Evolutionary conservation across 2,888 invertebrate species (phyloP), one percentile per base, ranked within the genome.

Genomic region (Drosophila hawaiiensis): DNA sequence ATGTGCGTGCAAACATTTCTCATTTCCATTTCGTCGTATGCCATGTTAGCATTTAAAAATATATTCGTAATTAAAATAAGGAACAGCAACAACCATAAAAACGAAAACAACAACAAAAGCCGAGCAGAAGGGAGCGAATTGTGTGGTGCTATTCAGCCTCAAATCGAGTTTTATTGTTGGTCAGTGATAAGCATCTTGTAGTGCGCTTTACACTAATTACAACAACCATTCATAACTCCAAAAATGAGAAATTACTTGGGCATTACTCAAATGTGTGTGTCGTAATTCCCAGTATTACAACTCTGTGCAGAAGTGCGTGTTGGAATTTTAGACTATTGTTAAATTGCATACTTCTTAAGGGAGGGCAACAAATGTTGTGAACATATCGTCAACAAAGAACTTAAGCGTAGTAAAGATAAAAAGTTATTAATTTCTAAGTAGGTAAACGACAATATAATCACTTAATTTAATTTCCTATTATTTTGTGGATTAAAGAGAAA

Each of bases 1-100:
- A 90, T 89, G 87, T 89, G 87, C 91, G 87, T 87, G 91, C 87
- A 89, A 90, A 82, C 89, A 90, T 87, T 87, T 89, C 84, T 90
- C 87, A 89, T 87, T 90, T 82, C 77, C 81, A 88, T 90, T 80
- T 76, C 85, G 84, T 89, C 81, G 89, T 90, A 83, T 89, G 86
- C 83, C 90, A 83, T 78, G 86, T 89, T 89, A 90, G 89, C 89
- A 79, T 87, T 87, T 87, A 90, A 87, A 87, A 86, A 81, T 79
- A 78, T 90, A 85, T 78, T 79, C 89, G 89, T 90, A 89, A 90
- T 89, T 90, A 86, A 90, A 85, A 82, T 77, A 78, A 83, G 76
- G 73, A 76, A 68, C 78, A 74, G 31, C 56, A 49, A 49, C 35
- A 50, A 63, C 58, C 25, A 43, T 43, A 43, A 43, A 43, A 43